Evolutionary conservation across 92 coral and sea anemone species (phyloP).

Genomic region (Bergia puertoricense): DNA sequence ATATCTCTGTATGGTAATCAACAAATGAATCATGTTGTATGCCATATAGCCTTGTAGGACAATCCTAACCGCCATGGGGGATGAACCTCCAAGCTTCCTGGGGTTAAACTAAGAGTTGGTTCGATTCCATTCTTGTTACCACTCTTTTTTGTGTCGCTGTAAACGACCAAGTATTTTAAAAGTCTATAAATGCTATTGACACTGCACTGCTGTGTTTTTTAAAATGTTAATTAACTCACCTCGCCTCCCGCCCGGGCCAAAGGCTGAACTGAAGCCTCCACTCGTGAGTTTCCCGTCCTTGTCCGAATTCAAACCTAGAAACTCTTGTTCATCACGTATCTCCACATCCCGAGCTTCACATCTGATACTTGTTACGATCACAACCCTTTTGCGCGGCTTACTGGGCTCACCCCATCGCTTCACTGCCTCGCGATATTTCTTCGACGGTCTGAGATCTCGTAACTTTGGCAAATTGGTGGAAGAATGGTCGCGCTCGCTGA

Average conservation of each 20-base stretch:
- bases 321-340: constrained; percentile 7
- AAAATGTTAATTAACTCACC: constrained; percentile 9
- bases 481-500: neutral
- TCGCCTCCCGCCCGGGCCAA: neutral
- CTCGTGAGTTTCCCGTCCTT: neutral
- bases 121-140: too few species aligned
- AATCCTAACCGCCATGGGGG: too few species aligned
- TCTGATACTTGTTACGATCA: constrained; percentile 80
- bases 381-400: constrained; percentile 67
- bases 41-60: too few species aligned
- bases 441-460: constrained; percentile 76
- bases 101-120: too few species aligned
- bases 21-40: too few species aligned
- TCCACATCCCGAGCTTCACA: constrained; percentile 77
- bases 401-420: constrained; percentile 79
- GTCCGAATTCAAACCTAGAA: neutral
- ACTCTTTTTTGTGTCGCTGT: too few species aligned
- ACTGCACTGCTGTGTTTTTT: too few species aligned
- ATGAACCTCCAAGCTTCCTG: too few species aligned
- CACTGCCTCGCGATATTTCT: constrained; percentile 88
- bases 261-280: neutral
- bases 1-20: too few species aligned
- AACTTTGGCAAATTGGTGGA: constrained; percentile 49
- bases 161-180: too few species aligned
- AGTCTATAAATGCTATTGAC: too few species aligned